Base-by-base conservation (phyloP, 2,797 vertebrate genomes). In the Dryobates pubescens region DNA sequence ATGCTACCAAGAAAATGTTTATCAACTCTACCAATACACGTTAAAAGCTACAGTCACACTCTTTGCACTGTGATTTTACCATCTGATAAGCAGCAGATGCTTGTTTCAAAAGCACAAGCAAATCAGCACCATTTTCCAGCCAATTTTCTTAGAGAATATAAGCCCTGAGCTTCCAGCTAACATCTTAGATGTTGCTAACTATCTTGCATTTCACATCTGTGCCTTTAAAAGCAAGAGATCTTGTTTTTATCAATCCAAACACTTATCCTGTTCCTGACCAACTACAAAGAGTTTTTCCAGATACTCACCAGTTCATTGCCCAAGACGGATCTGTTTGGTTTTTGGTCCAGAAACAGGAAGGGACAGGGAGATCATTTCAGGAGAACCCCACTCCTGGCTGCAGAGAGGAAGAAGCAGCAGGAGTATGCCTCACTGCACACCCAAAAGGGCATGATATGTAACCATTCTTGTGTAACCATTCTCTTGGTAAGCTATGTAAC, bases 1-100 rank as follows among this genome's bases (percentile, higher is more conserved):
- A 1, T 65, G 26, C 11, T 82, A 92, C 69, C 49, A 53, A 85
- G 69, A 82, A 95, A 90, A 93, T 74, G 72, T 93, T 95, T 92
- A 72, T 36, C 53, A 41, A 79, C 57, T 90, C 62, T 80, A 92
- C 69, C n/a, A 77, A n/a, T 51, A 51, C 2, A 17, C 36, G 9
- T 74, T 75, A 90, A 85, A 95, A 91, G 30, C 22, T 91, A 84
- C 64, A 79, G 45, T 65, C 65, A 57, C 1, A 1, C 23, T 91
- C 29, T 88, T 79, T 68, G 34, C 41, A 62, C 64, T 34, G 17
- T 61, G 77, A 91, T 91, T 92, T 94, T 92, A 62, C 54, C 51
- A 68, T 64, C 41, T 74, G 83, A 91, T 88, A 92, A 88, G 64
- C 18, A 82, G 51, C 72, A 91, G 78, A 53, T 69, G 5, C 90